phyloP scores from a whole-genome alignment of 2,797 vertebrate species.

The Helostoma temminkii region DNA sequence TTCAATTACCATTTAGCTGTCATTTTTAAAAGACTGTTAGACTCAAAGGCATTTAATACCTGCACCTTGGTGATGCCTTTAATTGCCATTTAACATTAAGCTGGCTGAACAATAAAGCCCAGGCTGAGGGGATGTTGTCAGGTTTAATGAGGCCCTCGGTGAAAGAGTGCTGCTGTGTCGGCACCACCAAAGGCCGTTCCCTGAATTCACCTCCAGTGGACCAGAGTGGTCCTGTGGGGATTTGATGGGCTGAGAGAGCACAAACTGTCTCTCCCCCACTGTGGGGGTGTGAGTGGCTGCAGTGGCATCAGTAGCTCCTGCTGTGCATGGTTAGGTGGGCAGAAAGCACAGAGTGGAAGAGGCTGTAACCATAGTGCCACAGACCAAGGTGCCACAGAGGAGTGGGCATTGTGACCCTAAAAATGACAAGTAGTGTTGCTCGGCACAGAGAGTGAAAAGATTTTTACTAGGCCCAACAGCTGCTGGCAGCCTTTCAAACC shows the following conservation, averaged over 20 bases:
- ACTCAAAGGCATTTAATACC: constrained; percentile 66
- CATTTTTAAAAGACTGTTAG: constrained; percentile 59
- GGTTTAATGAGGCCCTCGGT: constrained; percentile 77
- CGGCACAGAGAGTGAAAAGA: background rate
- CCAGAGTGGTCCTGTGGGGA: constrained; percentile 74
- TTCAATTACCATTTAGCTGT: constrained; percentile 50
- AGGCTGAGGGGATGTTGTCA: constrained; percentile 72
- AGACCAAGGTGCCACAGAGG: constrained; percentile 39
- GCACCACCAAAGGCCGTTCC: constrained; percentile 77
- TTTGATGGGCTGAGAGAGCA: constrained; percentile 73
- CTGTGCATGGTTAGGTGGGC: constrained; percentile 59
- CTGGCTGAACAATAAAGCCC: constrained; percentile 72
- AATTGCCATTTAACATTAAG: constrained; percentile 78
- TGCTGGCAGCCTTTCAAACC: constrained; percentile 52
- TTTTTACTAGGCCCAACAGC: constrained; percentile 27
- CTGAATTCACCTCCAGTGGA: constrained; percentile 76
- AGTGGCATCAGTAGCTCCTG: constrained; percentile 68
- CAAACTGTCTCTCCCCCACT: constrained; percentile 65
- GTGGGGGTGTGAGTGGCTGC: constrained; percentile 51
- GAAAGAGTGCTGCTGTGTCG: constrained; percentile 75
- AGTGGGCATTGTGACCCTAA: constrained; percentile 11
- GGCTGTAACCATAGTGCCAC: constrained; percentile 48
- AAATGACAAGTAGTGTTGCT: constrained; percentile 4
- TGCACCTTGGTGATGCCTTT: constrained; percentile 75
- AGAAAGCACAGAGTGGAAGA: constrained; percentile 49